These are phyloP conservation scores for Gopherus flavomarginatus DNA, from an alignment of 2,113 vertebrate genomes.

Conservation along the genomic window DNA sequence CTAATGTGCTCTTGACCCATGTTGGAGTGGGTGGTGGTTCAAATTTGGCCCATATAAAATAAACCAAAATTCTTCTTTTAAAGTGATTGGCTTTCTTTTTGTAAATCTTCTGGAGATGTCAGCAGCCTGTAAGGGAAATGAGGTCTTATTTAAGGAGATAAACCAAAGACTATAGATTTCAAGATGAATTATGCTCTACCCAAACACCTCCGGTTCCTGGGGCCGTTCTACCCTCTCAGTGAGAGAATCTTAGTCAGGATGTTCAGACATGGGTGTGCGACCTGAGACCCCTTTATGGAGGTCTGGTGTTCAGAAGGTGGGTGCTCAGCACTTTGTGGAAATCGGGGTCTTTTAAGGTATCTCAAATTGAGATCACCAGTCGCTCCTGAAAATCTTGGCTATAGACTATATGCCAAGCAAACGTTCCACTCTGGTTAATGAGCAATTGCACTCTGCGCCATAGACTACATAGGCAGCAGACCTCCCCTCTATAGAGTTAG, in stretches of 20 bases:
- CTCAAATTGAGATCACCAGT: neutral
- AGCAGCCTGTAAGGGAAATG: neutral
- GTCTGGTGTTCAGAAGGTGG: neutral
- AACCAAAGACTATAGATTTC: neutral
- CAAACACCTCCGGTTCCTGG: neutral
- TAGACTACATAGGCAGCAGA: fast-evolving
- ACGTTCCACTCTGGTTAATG: constrained; percentile 3
- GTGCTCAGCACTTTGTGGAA: neutral
- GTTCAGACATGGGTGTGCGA: neutral
- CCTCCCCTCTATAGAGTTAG: neutral
- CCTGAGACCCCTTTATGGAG: neutral
- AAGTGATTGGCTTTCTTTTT: neutral
- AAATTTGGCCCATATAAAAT: neutral
- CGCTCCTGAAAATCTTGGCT: neutral
- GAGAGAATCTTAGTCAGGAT: neutral
- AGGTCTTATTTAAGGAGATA: neutral
- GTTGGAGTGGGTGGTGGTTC: neutral
- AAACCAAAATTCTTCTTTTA: too few relatives aligned
- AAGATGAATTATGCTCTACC: neutral
- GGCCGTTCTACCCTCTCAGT: neutral
- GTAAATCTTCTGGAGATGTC: neutral
- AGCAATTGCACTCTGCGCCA: constrained; percentile 4
- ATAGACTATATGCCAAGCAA: neutral
- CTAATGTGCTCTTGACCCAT: neutral
- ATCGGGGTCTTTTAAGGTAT: fast-evolving